Conservation (phyloP, 2,888 invertebrate species). For the Acrocyrtus sp. region DNA sequence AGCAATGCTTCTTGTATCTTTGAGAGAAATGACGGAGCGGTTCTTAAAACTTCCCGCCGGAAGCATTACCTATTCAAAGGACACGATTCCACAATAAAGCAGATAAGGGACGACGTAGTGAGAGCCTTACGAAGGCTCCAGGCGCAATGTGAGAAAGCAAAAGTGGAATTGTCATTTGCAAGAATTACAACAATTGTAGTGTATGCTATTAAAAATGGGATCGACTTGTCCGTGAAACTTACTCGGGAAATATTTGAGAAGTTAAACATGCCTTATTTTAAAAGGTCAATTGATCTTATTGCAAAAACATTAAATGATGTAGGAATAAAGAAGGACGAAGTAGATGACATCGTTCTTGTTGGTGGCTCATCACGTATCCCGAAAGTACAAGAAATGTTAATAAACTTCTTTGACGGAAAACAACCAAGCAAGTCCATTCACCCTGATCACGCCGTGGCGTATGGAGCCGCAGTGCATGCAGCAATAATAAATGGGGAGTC, state of each 20-base stretch:
- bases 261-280: slow-evolving; percentile 83
- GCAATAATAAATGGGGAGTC: not conserved
- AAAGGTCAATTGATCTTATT: slow-evolving; percentile 94
- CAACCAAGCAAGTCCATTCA: slow-evolving; percentile 98
- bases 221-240: slow-evolving; percentile 97
- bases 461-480: slow-evolving; percentile 73
- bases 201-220: slow-evolving; percentile 97
- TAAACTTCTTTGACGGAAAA: slow-evolving; percentile 96
- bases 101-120: no score
- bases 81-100: no score
- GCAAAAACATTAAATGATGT: slow-evolving; percentile 97
- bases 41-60: slow-evolving; percentile 28
- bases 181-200: slow-evolving; percentile 99
- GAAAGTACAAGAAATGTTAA: slow-evolving; percentile 91
- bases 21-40: slow-evolving; percentile 31
- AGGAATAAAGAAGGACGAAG: slow-evolving; percentile 98
- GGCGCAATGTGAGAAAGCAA: slow-evolving; percentile 86
- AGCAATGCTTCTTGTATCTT: slow-evolving; percentile 28
- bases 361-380: slow-evolving; percentile 99
- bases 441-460: slow-evolving; percentile 94
- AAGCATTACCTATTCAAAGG: no score
- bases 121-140: slow-evolving; percentile 71
- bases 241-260: slow-evolving; percentile 99
- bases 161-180: slow-evolving; percentile 91
- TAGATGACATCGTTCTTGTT: slow-evolving; percentile 98